Conservation (phyloP, 1,140 invertebrate genomes). For the Bombus impatiens region DNA sequence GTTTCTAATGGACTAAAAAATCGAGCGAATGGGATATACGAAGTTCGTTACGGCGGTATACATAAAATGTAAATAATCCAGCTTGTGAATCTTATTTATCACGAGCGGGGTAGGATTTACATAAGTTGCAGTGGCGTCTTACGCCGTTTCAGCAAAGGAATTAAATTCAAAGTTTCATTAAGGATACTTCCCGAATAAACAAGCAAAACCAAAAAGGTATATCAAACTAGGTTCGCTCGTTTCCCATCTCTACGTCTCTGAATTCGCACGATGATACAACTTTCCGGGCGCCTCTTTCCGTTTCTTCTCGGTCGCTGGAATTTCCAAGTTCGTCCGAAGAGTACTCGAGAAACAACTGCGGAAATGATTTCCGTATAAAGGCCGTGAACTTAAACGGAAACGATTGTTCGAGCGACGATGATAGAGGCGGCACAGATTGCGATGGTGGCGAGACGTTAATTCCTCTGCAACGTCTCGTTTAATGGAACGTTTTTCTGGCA, state of each 20-base stretch:
- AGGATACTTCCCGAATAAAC: conserved; percentile 31
- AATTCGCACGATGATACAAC: conserved; percentile 21
- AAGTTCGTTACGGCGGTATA: neutral
- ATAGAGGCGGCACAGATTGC: neutral
- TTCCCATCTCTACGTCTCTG: neutral
- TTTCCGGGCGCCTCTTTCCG: neutral
- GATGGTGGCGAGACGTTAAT: conserved; percentile 52
- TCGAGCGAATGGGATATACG: neutral
- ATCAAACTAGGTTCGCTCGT: neutral
- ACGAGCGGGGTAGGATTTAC: neutral
- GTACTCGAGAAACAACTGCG: neutral
- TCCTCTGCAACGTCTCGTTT: conserved; percentile 56
- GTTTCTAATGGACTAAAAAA: neutral
- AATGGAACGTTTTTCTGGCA: conserved; percentile 58
- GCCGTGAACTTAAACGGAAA: conserved; percentile 29
- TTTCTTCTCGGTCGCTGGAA: neutral
- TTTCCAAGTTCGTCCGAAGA: conserved; percentile 11
- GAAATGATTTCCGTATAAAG: neutral
- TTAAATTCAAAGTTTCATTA: conserved; percentile 35
- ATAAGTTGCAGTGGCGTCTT: neutral
- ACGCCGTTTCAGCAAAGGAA: neutral
- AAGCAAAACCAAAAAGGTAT: conserved; percentile 17
- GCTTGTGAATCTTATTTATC: conserved; percentile 21
- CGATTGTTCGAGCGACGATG: neutral
- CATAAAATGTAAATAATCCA: conserved; percentile 6